These are phyloP conservation scores for Pelecanus crispus DNA, from an alignment of 2,113 vertebrate genomes.

Conservation along the genomic window DNA sequence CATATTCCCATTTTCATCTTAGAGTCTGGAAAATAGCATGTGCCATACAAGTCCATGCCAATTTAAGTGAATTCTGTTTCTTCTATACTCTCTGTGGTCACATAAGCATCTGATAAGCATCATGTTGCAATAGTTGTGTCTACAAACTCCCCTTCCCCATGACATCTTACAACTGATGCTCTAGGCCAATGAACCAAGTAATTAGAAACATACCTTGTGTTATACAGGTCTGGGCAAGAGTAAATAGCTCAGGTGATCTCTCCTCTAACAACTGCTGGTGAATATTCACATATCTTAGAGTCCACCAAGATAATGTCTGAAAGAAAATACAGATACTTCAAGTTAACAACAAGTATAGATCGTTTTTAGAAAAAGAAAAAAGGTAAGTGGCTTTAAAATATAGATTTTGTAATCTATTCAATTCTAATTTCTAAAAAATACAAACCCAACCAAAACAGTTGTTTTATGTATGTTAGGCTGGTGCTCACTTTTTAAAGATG, in stretches of 20 bases:
- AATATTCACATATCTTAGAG: conserved; percentile 81
- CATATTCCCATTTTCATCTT: neutral
- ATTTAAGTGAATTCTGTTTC: neutral
- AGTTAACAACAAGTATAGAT: neutral
- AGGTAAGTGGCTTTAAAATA: neutral
- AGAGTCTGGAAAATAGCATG: neutral
- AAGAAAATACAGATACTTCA: neutral
- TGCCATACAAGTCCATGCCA: neutral
- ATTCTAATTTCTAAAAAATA: neutral
- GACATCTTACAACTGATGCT: neutral
- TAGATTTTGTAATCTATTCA: neutral
- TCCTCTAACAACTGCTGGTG: conserved; percentile 94
- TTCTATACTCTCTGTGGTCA: neutral
- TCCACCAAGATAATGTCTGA: conserved; percentile 92
- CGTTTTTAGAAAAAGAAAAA: neutral
- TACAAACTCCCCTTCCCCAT: neutral
- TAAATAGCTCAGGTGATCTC: conserved; percentile 82
- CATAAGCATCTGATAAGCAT: neutral
- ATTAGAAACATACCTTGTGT: conserved; percentile 75
- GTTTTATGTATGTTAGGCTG: no score
- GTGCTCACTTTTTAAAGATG: no score
- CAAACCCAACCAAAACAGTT: neutral
- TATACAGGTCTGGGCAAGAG: conserved; percentile 75
- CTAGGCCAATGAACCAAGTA: neutral
- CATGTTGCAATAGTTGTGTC: neutral